Evolutionary conservation across 2,888 invertebrate genomes (phyloP), one percentile per base, ranked within the genome.

Genomic region (Microchrysa polita): DNA sequence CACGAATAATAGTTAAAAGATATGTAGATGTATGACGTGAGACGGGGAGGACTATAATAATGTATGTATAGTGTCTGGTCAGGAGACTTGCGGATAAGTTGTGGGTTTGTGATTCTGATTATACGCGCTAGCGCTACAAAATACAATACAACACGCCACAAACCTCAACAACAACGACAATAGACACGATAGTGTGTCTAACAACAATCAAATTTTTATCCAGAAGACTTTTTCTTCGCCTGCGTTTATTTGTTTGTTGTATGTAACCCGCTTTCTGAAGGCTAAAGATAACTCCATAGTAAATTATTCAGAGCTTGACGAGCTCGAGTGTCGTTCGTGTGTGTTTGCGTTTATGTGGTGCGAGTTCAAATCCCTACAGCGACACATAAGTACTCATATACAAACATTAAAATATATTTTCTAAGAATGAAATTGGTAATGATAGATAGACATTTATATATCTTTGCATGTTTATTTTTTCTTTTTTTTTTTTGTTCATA

Each of bases 361-460:
- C 20, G 34, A 65, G 65, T 65, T 65, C 48, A 48, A 65, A 48
- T 65, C 65, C 57, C 67, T 23, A 67, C 65, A 69, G 40, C 57
- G 18, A 69, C 57, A 52, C 52, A 52, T 14, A 16, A 52, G 52
- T 52, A 52, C 52, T n/a, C n/a, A 34, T 65, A 65, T 65, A 22
- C 65, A 65, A 65, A 65, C 34, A 48, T 20, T 61, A 22, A n/a
- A 65, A 65, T 44, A 69, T 55, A 57, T 40, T n/a, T n/a, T 69
- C 69, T 20, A 40, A 69, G 69, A 69, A 67, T 53, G 67, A 67
- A 67, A 69, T 69, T 57, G 69, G 69, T 57, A 69, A 69, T 40
- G 69, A 57, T 69, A 65, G 55, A 20, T 55, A 20, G 7, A 42
- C 42, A 42, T 9, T 42, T 42, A n/a, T n/a, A n/a, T n/a, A n/a